These are phyloP conservation scores for Percopsis omiscomaycus DNA, from an alignment of 2,797 vertebrate genomes.

Conservation along the genomic window DNA sequence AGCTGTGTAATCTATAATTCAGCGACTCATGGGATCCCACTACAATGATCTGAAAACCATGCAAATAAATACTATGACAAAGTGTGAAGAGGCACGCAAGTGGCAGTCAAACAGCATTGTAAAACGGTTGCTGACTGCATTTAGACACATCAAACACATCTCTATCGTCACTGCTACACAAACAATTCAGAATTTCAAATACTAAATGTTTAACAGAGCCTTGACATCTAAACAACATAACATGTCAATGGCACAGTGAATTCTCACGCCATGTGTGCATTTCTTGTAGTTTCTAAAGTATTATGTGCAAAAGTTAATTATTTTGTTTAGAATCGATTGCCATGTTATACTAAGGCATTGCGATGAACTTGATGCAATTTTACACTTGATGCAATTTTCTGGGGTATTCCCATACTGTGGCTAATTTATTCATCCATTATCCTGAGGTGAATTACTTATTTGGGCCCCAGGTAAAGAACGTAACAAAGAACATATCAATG, in stretches of 20 bases:
- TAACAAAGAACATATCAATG: background rate
- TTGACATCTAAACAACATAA: constrained; percentile 1
- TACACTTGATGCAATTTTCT: too few relatives aligned
- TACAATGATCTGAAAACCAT: constrained; percentile 36
- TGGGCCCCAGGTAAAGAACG: background rate
- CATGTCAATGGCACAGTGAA: constrained; percentile 19
- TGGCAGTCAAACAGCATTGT: constrained; percentile 24
- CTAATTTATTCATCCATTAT: too few relatives aligned
- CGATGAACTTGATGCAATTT: constrained; percentile 2
- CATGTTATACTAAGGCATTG: constrained; percentile 5
- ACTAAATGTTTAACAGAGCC: constrained; percentile 14
- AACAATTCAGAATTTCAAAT: constrained; percentile 23
- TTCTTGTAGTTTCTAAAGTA: constrained; percentile 4
- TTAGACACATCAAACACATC: constrained; percentile 8
- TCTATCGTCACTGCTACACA: constrained; percentile 11
- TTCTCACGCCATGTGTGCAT: constrained; percentile 5
- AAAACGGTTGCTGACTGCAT: constrained; percentile 16
- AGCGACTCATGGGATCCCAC: constrained; percentile 28
- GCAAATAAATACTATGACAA: constrained; percentile 68
- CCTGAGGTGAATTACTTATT: background rate
- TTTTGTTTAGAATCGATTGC: background rate
- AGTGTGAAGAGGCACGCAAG: constrained; percentile 47
- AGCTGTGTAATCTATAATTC: constrained; percentile 49
- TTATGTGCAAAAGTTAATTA: constrained; percentile 10
- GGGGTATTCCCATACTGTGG: too few relatives aligned